Evolutionary conservation across 2,888 invertebrate species (phyloP).

Genomic region (Drosophila pseudotakahashii): DNA sequence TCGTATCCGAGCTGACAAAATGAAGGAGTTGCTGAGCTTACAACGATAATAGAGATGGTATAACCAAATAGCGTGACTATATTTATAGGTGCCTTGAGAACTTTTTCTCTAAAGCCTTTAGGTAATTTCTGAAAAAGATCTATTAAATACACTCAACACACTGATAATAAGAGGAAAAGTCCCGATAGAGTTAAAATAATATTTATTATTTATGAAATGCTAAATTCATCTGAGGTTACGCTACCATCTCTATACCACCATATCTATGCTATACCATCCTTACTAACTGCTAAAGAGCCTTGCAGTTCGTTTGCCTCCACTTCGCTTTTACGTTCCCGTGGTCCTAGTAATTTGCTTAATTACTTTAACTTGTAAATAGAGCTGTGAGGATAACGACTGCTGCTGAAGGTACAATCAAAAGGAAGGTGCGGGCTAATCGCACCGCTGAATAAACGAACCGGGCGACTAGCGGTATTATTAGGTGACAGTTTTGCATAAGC

Average conservation of each 20-base stretch:
- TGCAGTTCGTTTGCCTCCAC: constrained; percentile 55
- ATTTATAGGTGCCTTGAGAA: background rate
- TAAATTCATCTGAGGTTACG: constrained; percentile 5
- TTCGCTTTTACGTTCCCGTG: constrained; percentile 44
- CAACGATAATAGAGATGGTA: constrained; percentile 14
- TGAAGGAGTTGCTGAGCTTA: constrained; percentile 45
- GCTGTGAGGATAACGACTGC: constrained; percentile 39
- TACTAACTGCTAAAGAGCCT: constrained; percentile 8
- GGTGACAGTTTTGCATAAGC: constrained; percentile 67
- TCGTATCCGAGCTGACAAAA: constrained; percentile 55
- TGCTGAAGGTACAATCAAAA: constrained; percentile 33
- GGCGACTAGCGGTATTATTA: constrained; percentile 45
- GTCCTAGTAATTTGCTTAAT: constrained; percentile 78
- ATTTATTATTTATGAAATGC: too few species aligned
- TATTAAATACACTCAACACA: too few species aligned
- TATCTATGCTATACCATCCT: background rate
- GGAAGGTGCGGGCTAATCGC: constrained; percentile 63
- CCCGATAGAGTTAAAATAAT: too few species aligned
- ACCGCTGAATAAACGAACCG: constrained; percentile 28
- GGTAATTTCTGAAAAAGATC: background rate
- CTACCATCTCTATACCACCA: constrained; percentile 14
- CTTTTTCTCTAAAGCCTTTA: background rate
- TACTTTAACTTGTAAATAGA: constrained; percentile 73
- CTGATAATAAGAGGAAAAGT: too few species aligned
- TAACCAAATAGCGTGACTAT: background rate